phyloP scores from a whole-genome alignment of 2,797 vertebrate genomes.

The Rousettus madagascariensis region DNA sequence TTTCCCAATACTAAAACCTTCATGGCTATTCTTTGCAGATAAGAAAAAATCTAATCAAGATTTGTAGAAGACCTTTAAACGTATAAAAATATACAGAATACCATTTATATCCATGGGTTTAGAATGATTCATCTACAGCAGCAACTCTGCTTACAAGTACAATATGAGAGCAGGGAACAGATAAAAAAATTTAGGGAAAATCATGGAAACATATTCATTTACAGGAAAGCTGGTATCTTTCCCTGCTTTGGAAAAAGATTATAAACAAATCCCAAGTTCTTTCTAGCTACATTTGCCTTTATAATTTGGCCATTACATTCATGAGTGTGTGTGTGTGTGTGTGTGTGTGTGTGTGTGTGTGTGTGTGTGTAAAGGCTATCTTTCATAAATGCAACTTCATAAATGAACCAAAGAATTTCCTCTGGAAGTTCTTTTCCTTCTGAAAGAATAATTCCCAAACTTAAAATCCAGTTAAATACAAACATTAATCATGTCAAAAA shows the following conservation, averaged over 20 bases:
- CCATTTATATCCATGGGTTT: not conserved
- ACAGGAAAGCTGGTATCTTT: not conserved
- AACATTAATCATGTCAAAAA: conserved; percentile 32
- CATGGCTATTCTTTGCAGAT: not conserved
- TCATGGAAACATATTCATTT: not conserved
- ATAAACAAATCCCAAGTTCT: not conserved
- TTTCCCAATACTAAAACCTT: conserved; percentile 45
- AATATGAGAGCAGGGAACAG: not conserved
- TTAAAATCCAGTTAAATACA: conserved; percentile 17
- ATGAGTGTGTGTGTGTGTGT: not conserved
- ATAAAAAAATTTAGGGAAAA: not conserved
- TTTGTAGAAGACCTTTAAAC: conserved; percentile 55
- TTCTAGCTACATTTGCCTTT: not conserved
- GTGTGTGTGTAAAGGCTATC: not conserved
- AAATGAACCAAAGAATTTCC: conserved; percentile 3
- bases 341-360: no score
- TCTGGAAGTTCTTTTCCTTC: not conserved
- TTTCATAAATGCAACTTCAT: not conserved
- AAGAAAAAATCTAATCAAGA: conserved; percentile 56
- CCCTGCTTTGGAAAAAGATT: not conserved
- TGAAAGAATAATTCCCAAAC: conserved; percentile 1
- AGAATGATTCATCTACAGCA: conserved; percentile 5
- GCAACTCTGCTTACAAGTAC: not conserved
- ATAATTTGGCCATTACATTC: not conserved
- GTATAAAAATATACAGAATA: conserved; percentile 14